Base-by-base conservation (phyloP, 35 echinoderm and acorn worm genomes). In the Apostichopus californicus region DNA sequence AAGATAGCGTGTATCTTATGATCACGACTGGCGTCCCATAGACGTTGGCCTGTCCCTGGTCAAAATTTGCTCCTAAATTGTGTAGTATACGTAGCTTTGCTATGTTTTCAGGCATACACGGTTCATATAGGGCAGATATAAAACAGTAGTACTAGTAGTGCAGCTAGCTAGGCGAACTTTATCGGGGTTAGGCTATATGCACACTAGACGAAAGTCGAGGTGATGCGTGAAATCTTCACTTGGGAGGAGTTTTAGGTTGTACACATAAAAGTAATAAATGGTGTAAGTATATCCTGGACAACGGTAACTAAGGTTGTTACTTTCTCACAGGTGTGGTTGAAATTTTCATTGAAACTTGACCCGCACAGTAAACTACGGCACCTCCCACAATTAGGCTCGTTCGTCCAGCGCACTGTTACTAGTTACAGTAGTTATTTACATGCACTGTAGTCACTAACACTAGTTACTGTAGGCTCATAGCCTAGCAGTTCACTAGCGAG, bases 181-280 rank as follows among this genome's bases (percentile, higher is more conserved):
- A 75, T 75, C 71, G 71, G 71, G 71, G 71, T 75, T 75, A 75
- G 71, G 71, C 71, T 75, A 75, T 75, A 14, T 75, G 71, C 71
- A 75, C 71, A 75, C 17, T 75, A 18, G 71, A 18, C 71, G 17
- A 75, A 75, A 14, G 71, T 75, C 71, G 17, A 75, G 17, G 71
- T 75, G 71, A 75, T 75, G 71, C 71, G 71, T 75, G 71, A 75
- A 75, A 18, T 75, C 71, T 75, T 75, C 71, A 75, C 71, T 75
- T 75, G 71, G 71, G 71, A 75, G 71, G 71, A 75, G 71, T 18
- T 75, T 75, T 75, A 75, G 71, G 71, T 75, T 75, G 71, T 75
- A 75, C 71, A 13, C 12, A n/a, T 22, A 20, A 75, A 75, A 18
- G 17, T 75, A 75, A 75, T 75, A 75, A 75, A 75, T 75, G 71